These are phyloP conservation scores for Blastobasis adustella DNA, from an alignment of 2,888 invertebrate species.

Conservation along the genomic window DNA sequence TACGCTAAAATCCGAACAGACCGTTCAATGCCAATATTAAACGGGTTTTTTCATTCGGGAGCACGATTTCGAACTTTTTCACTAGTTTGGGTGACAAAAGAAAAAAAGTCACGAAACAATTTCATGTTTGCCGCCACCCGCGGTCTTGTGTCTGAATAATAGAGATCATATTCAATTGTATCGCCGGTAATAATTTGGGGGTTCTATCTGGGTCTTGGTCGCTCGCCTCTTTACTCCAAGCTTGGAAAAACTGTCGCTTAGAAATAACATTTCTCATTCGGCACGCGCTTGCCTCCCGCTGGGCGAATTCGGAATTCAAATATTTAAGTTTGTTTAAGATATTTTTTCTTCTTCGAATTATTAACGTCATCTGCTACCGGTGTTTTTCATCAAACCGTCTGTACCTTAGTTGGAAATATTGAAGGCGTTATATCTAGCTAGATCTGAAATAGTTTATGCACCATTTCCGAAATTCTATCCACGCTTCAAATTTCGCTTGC, in stretches of 20 bases:
- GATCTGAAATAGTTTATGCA: too few relatives aligned
- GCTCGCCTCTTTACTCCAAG: constrained; percentile 41
- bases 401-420: too few relatives aligned
- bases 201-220: constrained; percentile 57
- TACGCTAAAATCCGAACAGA: constrained; percentile 49
- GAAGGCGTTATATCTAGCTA: too few relatives aligned
- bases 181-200: constrained; percentile 3
- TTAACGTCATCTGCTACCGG: background rate
- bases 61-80: constrained; percentile 70
- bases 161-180: constrained; percentile 30
- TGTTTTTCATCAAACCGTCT: background rate
- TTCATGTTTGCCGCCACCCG: constrained; percentile 14
- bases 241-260: constrained; percentile 45
- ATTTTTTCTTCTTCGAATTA: background rate
- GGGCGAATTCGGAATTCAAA: constrained; percentile 34
- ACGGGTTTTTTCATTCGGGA: constrained; percentile 47
- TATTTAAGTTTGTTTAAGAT: constrained; percentile 12
- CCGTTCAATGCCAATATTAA: constrained; percentile 68
- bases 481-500: too few relatives aligned
- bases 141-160: constrained; percentile 22
- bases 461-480: too few relatives aligned
- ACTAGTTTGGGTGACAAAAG: constrained; percentile 62
- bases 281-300: constrained; percentile 49
- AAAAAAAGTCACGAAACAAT: constrained; percentile 32
- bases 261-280: constrained; percentile 43